These are phyloP conservation scores for Brachyrhaphis roseni DNA, from an alignment of 2,797 vertebrate species.

Conservation along the genomic window DNA sequence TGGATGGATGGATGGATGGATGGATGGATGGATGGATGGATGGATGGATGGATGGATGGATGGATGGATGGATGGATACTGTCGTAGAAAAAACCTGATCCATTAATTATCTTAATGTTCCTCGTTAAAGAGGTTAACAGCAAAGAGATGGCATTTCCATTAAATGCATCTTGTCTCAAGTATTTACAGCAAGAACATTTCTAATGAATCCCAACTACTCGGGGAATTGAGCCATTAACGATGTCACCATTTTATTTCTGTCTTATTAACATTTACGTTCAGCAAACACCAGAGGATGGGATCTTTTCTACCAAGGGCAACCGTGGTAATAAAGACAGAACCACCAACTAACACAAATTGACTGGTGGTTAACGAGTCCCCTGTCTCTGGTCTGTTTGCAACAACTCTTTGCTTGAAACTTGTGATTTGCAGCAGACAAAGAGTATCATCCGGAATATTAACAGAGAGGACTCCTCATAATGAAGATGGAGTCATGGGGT, in stretches of 20 bases:
- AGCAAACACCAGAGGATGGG: slow-evolving; percentile 8
- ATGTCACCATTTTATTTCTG: neutral
- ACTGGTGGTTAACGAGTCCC: slow-evolving; percentile 48
- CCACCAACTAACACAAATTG: slow-evolving; percentile 34
- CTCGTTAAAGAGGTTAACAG: neutral
- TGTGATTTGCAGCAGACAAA: slow-evolving; percentile 19
- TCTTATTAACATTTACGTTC: slow-evolving; percentile 13
- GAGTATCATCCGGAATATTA: slow-evolving; percentile 21
- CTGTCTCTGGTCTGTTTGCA: neutral
- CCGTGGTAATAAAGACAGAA: slow-evolving; percentile 50
- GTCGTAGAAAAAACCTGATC: too few relatives aligned
- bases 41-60: too few relatives aligned
- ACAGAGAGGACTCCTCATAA: slow-evolving; percentile 10
- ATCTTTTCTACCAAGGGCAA: slow-evolving; percentile 23
- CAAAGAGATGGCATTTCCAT: neutral
- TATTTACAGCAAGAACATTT: neutral
- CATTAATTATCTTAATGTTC: neutral
- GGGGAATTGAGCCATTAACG: slow-evolving; percentile 20
- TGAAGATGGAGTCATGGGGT: slow-evolving; percentile 30
- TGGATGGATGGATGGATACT: too few relatives aligned
- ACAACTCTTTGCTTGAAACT: slow-evolving; percentile 11
- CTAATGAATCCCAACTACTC: neutral
- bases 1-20: too few relatives aligned
- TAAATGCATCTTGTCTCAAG: neutral
- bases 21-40: too few relatives aligned